These are phyloP conservation scores for Papilio polyxenes DNA, from an alignment of 1,140 invertebrate species.

Conservation along the genomic window DNA sequence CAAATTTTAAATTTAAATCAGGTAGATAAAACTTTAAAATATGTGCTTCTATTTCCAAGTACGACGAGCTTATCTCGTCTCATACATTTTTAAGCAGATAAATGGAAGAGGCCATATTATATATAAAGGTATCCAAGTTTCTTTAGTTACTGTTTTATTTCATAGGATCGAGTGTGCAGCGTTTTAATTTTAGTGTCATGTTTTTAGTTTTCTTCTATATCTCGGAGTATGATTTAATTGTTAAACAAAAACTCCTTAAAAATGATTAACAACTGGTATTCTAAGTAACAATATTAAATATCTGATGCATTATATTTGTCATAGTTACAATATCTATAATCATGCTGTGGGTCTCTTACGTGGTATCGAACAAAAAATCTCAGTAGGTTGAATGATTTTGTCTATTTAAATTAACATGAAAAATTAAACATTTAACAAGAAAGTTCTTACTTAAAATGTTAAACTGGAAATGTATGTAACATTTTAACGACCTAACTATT, in stretches of 20 bases:
- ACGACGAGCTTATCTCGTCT: constrained; percentile 44
- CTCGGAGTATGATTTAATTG: too few relatives aligned
- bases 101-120: constrained; percentile 44
- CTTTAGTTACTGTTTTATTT: background rate
- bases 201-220: background rate
- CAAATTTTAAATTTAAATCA: constrained; percentile 32
- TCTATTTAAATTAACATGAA: too few relatives aligned
- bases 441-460: too few relatives aligned
- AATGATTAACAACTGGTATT: too few relatives aligned
- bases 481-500: background rate
- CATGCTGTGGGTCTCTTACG: too few relatives aligned
- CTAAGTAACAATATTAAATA: too few relatives aligned
- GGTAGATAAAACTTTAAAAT: constrained; percentile 45
- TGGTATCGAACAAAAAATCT: too few relatives aligned
- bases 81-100: constrained; percentile 49
- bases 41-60: constrained; percentile 48
- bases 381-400: background rate
- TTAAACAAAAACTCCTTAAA: too few relatives aligned
- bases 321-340: background rate
- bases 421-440: background rate
- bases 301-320: background rate
- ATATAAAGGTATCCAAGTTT: constrained; percentile 25
- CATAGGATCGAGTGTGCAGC: background rate
- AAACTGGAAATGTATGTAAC: too few relatives aligned
- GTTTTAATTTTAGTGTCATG: background rate